Base-by-base conservation (phyloP, 2,797 vertebrate species). In the Streptopelia turtur region DNA sequence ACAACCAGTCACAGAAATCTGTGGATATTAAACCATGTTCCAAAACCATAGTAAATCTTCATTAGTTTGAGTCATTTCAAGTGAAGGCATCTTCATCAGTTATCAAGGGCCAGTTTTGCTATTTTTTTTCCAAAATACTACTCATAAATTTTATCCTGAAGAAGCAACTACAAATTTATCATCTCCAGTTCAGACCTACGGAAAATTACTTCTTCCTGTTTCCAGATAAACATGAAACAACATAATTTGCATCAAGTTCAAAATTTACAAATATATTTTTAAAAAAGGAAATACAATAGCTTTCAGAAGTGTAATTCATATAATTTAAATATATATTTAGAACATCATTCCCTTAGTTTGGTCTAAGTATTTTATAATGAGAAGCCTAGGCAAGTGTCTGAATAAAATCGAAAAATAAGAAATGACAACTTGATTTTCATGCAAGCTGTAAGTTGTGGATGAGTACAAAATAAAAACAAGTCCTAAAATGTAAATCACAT, bases 381-480 rank as follows among this genome's bases (percentile, higher is more conserved):
- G 24, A 80, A 85, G 25, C 4, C 5, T 14, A 53, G 13, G 45
- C 87, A 87, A 72, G 2, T 33, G 13, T 43, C 14, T 83, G 11
- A 33, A 56, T 31, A 66, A 25, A 77, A 66, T 3, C 35, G 10
- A 87, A 78, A 89, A 80, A 23, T 33, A 64, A 22, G 10, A 85
- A 45, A 31, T 60, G 2, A 27, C 31, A 52, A 18, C 27, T 72
- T 72, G 31, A 66, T 65, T 63, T 82, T 83, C 16, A 45, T 53
- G 14, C 18, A 92, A 56, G 5, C 4, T 43, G 0, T 59, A 80
- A 68, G 8, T 33, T 83, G 5, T 14, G 52, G 92, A 74, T 3
- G 5, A 78, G 33, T 39, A 89, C 20, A 83, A 95, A 83, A 80
- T 52, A 80, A 86, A 81, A 87, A 10, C 6, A 83, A 78, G 33